phyloP scores from a whole-genome alignment of 2,888 invertebrate species.

The Homarus gammarus region DNA sequence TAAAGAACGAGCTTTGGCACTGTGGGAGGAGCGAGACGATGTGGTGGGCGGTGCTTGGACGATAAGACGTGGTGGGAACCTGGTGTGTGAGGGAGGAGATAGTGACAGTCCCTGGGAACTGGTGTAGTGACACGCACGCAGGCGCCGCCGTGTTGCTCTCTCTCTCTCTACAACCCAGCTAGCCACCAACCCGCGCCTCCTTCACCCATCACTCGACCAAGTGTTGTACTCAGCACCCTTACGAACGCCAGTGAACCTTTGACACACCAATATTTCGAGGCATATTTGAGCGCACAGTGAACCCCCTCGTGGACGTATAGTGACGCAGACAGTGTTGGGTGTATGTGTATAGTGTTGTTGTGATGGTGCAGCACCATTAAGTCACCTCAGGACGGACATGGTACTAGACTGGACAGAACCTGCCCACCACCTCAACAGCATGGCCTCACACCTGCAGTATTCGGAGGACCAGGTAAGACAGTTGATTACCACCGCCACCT shows the following conservation, averaged over 20 bases:
- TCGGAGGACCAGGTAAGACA: conserved; percentile 61
- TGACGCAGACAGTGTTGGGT: too few species aligned
- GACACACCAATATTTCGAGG: neutral
- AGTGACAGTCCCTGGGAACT: conserved; percentile 61
- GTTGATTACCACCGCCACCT: too few species aligned
- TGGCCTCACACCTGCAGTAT: conserved; percentile 66
- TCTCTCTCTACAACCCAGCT: neutral
- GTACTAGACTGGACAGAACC: conserved; percentile 54
- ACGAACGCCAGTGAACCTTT: neutral
- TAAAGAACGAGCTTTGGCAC: neutral
- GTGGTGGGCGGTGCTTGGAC: conserved; percentile 9
- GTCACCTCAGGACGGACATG: conserved; percentile 36
- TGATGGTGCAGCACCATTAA: neutral
- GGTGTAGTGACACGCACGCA: conserved; percentile 47
- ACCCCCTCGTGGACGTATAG: neutral
- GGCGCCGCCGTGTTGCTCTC: conserved; percentile 11
- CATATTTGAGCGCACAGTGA: neutral
- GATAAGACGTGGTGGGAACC: conserved; percentile 50
- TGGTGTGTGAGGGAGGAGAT: conserved; percentile 22
- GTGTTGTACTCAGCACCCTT: neutral
- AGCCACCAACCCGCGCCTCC: conserved; percentile 46
- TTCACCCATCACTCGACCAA: neutral
- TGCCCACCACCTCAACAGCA: conserved; percentile 39
- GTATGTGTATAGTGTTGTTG: too few species aligned
- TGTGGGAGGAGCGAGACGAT: conserved; percentile 43